Percentiles rank a stretch among this genome's conserved stretches.
Conservation (phyloP, 2,888 invertebrate genomes). For the Epinotia brunnichana region DNA sequence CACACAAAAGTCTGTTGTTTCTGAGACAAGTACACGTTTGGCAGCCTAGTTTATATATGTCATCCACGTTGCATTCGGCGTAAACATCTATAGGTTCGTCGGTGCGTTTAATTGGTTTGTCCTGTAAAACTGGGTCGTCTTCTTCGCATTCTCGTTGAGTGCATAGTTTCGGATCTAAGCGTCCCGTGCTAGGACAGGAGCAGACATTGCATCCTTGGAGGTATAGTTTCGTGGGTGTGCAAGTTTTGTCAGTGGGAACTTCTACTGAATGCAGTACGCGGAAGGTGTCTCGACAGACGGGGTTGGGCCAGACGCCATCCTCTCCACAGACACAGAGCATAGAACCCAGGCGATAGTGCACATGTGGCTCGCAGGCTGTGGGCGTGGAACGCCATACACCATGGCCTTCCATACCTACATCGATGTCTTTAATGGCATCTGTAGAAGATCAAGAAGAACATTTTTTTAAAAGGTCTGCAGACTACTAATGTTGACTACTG, state of each 20-base stretch:
- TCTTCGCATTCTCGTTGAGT: slow-evolving; percentile 60
- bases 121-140: slow-evolving; percentile 52
- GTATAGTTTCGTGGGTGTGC: slow-evolving; percentile 62
- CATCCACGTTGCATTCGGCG: slow-evolving; percentile 66
- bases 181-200: slow-evolving; percentile 60
- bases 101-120: neutral
- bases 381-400: slow-evolving; percentile 66
- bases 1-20: slow-evolving; percentile 75
- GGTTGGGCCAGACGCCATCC: slow-evolving; percentile 73
- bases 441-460: slow-evolving; percentile 10
- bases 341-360: slow-evolving; percentile 60
- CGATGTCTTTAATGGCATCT: slow-evolving; percentile 68
- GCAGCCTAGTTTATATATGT: slow-evolving; percentile 77
- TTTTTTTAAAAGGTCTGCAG: too few relatives aligned
- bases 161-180: slow-evolving; percentile 59
- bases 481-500: too few relatives aligned
- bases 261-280: slow-evolving; percentile 64
- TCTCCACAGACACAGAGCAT: slow-evolving; percentile 69
- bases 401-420: slow-evolving; percentile 74
- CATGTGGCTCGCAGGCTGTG: slow-evolving; percentile 62
- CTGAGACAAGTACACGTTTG: slow-evolving; percentile 78
- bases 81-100: slow-evolving; percentile 58
- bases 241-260: slow-evolving; percentile 53
- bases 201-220: slow-evolving; percentile 71
- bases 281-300: slow-evolving; percentile 70